These are phyloP conservation scores for Orius insidiosus DNA, from an alignment of 1,140 invertebrate species.

Conservation along the genomic window DNA sequence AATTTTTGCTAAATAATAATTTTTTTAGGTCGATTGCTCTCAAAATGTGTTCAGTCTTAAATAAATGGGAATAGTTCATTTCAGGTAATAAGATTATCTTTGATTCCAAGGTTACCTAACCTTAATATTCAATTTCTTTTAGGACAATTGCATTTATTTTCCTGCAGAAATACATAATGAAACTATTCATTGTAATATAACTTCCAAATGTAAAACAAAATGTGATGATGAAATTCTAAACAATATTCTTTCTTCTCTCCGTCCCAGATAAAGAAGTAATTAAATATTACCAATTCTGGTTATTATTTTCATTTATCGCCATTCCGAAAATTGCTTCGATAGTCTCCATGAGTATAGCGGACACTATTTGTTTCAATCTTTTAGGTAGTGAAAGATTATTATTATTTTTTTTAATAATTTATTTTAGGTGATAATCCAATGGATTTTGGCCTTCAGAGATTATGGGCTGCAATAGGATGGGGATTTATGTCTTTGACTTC, in stretches of 20 bases:
- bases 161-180: not conserved
- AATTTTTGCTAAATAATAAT: too few species aligned
- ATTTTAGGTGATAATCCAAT: slow-evolving; percentile 35
- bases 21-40: too few species aligned
- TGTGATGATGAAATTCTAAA: not conserved
- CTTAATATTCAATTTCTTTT: not conserved
- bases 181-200: not conserved
- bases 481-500: slow-evolving; percentile 54
- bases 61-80: too few species aligned
- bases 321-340: not conserved
- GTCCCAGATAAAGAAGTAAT: not conserved
- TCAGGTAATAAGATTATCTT: not conserved
- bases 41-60: too few species aligned
- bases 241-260: not conserved
- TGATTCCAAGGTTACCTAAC: not conserved
- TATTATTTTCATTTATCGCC: not conserved
- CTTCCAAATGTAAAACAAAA: too few species aligned
- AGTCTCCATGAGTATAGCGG: not conserved
- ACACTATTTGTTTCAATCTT: not conserved
- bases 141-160: not conserved
- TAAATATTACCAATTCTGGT: not conserved
- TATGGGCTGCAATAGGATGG: slow-evolving; percentile 69
- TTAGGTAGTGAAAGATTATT: not conserved
- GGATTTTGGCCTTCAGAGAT: slow-evolving; percentile 60
- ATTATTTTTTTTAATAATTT: not conserved